phyloP scores from a whole-genome alignment of 1,140 invertebrate species.

The Scaptomyza pallida region DNA sequence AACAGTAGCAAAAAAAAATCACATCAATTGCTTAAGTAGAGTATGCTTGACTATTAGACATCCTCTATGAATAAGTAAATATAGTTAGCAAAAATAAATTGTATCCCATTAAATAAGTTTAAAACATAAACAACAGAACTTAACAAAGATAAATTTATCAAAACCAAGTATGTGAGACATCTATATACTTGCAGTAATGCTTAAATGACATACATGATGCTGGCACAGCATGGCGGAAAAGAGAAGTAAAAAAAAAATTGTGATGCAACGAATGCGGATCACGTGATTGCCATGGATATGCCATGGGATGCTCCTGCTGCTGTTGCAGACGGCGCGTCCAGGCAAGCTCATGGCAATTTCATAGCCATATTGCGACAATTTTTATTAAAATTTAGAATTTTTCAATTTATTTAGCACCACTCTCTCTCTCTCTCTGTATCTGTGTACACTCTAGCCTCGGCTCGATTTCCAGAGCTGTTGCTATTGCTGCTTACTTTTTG shows the following conservation, averaged over 20 bases:
- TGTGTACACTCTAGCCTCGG: too few species aligned
- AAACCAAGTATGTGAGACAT: constrained; percentile 23
- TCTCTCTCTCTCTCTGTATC: constrained; percentile 1
- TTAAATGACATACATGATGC: constrained; percentile 16
- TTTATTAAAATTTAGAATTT: constrained; percentile 80
- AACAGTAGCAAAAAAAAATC: too few species aligned
- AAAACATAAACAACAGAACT: constrained; percentile 5
- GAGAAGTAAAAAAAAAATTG: constrained; percentile 45
- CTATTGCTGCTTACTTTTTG: constrained; percentile 56
- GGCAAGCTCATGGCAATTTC: constrained; percentile 67
- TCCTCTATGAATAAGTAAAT: not conserved
- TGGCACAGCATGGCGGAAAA: not conserved
- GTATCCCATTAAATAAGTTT: not conserved
- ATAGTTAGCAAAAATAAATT: too few species aligned
- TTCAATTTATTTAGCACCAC: constrained; percentile 75
- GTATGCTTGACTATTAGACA: not conserved
- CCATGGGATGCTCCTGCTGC: not conserved
- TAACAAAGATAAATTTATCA: constrained; percentile 42
- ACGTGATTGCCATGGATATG: constrained; percentile 58
- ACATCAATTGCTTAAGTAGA: not conserved
- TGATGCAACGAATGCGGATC: constrained; percentile 49
- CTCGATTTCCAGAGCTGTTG: not conserved
- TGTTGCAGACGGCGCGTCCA: constrained; percentile 13
- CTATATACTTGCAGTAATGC: not conserved
- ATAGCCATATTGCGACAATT: constrained; percentile 80